Evolutionary conservation across 2,888 invertebrate species (phyloP).

Genomic region (Notodonta dromedarius): DNA sequence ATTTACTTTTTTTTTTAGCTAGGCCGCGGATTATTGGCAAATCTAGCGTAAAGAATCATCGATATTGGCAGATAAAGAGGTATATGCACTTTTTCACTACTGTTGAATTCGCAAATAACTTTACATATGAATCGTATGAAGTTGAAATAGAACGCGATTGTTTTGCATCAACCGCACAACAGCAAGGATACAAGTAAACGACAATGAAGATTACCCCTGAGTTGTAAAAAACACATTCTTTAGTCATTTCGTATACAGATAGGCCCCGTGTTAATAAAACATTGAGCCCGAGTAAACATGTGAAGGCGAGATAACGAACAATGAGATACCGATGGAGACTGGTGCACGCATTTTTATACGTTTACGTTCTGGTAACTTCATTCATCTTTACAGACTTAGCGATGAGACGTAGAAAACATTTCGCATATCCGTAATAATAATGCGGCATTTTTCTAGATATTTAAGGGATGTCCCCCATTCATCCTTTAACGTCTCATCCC

Average conservation of each 20-base stretch:
- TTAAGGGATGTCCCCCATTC: too few species aligned
- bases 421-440: too few species aligned
- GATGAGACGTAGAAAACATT: constrained; percentile 8
- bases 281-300: constrained; percentile 61
- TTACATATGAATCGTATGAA: neutral
- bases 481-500: too few species aligned
- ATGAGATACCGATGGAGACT: constrained; percentile 39
- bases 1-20: too few species aligned
- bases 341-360: constrained; percentile 25
- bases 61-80: constrained; percentile 52
- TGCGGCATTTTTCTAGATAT: too few species aligned
- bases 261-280: constrained; percentile 59
- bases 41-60: constrained; percentile 16
- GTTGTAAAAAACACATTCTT: constrained; percentile 54
- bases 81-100: constrained; percentile 31
- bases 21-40: constrained; percentile 14
- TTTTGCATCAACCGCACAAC: constrained; percentile 10
- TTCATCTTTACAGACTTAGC: constrained; percentile 23
- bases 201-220: constrained; percentile 46
- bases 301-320: constrained; percentile 57
- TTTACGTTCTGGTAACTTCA: constrained; percentile 23
- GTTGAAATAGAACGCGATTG: neutral
- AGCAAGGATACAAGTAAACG: constrained; percentile 32
- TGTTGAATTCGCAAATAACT: constrained; percentile 21
- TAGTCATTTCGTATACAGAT: constrained; percentile 52